Conservation (phyloP, 2,113 vertebrate genomes). For the Anhinga rufa region DNA sequence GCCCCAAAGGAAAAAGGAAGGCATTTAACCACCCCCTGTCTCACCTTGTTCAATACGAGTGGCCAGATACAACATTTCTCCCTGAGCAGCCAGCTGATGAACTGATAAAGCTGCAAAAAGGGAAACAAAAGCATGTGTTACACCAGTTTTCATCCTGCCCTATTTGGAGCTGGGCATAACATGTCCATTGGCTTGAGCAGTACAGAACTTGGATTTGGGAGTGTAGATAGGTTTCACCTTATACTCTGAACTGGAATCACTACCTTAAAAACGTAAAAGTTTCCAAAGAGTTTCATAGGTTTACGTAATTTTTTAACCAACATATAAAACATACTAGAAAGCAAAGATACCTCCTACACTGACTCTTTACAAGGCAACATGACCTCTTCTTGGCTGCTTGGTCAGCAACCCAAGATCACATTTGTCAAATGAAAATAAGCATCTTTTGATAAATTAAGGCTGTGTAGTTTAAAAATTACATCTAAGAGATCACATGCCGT, state of each 20-base stretch:
- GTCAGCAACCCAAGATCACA: background rate
- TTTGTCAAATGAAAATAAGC: background rate
- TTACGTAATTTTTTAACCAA: background rate
- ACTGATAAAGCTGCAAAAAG: constrained; percentile 86
- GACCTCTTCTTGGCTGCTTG: background rate
- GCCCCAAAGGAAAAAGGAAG: background rate
- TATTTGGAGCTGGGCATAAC: background rate
- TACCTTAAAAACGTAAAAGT: background rate
- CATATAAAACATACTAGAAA: background rate
- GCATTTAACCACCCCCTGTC: background rate
- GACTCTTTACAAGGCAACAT: background rate
- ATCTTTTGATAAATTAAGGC: background rate
- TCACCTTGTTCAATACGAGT: constrained; percentile 96
- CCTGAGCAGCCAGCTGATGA: constrained; percentile 96
- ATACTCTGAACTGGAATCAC: background rate
- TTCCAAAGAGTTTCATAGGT: background rate
- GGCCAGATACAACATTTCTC: constrained; percentile 95
- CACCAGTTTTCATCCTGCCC: background rate
- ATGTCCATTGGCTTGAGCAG: background rate
- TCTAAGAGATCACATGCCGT: background rate
- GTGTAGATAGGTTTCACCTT: background rate
- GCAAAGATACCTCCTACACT: background rate
- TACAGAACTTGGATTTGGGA: background rate
- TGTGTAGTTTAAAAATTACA: background rate
- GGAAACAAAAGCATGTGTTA: background rate